Evolutionary conservation across 2,113 vertebrate genomes (phyloP).

Genomic region (Perccottus glenii): DNA sequence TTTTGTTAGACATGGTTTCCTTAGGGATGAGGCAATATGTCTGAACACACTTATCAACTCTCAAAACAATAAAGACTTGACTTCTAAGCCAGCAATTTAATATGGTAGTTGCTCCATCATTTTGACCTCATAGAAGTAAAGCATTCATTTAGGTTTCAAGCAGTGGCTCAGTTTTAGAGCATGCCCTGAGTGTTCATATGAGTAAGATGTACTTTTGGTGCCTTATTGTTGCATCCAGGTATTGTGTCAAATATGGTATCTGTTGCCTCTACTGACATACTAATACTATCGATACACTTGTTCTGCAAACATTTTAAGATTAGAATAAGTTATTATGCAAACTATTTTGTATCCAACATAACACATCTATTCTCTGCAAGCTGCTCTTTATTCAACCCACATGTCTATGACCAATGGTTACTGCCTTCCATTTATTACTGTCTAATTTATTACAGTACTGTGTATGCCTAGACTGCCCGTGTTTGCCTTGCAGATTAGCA

Average conservation of each 20-base stretch:
- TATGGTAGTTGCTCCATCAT: constrained; percentile 1
- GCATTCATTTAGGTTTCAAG: constrained; percentile 31
- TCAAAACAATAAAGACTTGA: constrained; percentile 24
- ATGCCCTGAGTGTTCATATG: too few species aligned
- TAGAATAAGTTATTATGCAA: constrained; percentile 8
- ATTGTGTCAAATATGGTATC: too few species aligned
- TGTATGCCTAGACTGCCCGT: constrained; percentile 43
- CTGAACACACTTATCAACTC: constrained; percentile 22
- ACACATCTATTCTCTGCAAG: neutral
- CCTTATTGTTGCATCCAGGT: too few species aligned
- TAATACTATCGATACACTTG: neutral
- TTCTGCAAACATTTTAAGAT: constrained; percentile 9
- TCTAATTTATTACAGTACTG: constrained; percentile 56
- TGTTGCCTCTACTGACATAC: too few species aligned
- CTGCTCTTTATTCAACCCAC: constrained; percentile 41
- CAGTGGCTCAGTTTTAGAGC: constrained; percentile 7
- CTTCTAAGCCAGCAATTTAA: constrained; percentile 46
- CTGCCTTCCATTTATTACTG: constrained; percentile 53
- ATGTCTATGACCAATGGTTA: constrained; percentile 39
- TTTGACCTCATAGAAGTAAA: constrained; percentile 25
- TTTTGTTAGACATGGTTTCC: constrained; percentile 3
- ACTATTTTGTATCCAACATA: constrained; percentile 17
- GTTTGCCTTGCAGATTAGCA: constrained; percentile 60
- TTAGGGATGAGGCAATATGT: constrained; percentile 3
- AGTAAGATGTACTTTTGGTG: too few species aligned